phyloP scores from a whole-genome alignment of 2,888 invertebrate genomes.

The Galerucella nymphaeae region DNA sequence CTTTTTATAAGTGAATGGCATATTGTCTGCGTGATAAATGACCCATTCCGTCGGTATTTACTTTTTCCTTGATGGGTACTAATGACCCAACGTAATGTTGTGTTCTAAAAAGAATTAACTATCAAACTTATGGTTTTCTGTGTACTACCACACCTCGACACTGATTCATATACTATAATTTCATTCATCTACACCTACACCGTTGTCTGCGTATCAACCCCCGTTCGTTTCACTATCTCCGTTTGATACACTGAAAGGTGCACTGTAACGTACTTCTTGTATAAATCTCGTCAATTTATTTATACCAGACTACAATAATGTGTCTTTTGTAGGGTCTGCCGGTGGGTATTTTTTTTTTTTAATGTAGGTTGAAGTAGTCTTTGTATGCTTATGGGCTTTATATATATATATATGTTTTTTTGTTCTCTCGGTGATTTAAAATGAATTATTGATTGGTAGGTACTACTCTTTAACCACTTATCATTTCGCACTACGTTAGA shows the following conservation, averaged over 20 bases:
- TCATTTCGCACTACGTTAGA: neutral
- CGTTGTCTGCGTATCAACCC: slow-evolving; percentile 47
- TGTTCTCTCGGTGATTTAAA: slow-evolving; percentile 34
- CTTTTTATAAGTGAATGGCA: slow-evolving; percentile 11
- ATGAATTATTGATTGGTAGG: slow-evolving; percentile 39
- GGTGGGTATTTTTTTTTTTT: slow-evolving; percentile 55
- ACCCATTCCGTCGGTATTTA: slow-evolving; percentile 24
- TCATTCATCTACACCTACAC: slow-evolving; percentile 50
- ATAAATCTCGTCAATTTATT: slow-evolving; percentile 54
- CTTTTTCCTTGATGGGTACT: slow-evolving; percentile 35
- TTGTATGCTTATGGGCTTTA: slow-evolving; percentile 41
- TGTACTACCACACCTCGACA: slow-evolving; percentile 48
- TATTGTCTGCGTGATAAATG: slow-evolving; percentile 30
- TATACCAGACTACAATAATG: slow-evolving; percentile 58
- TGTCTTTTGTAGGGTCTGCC: slow-evolving; percentile 55
- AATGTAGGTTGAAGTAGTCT: slow-evolving; percentile 47
- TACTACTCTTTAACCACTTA: neutral
- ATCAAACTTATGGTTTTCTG: slow-evolving; percentile 45
- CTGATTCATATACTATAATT: slow-evolving; percentile 49
- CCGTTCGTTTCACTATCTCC: slow-evolving; percentile 41
- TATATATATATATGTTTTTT: slow-evolving; percentile 42
- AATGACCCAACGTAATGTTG: slow-evolving; percentile 39
- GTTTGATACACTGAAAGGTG: slow-evolving; percentile 31
- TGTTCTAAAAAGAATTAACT: slow-evolving; percentile 45
- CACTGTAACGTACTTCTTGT: slow-evolving; percentile 38